phyloP scores from a whole-genome alignment of 1,140 invertebrate species.

The Heliconius hermathena region DNA sequence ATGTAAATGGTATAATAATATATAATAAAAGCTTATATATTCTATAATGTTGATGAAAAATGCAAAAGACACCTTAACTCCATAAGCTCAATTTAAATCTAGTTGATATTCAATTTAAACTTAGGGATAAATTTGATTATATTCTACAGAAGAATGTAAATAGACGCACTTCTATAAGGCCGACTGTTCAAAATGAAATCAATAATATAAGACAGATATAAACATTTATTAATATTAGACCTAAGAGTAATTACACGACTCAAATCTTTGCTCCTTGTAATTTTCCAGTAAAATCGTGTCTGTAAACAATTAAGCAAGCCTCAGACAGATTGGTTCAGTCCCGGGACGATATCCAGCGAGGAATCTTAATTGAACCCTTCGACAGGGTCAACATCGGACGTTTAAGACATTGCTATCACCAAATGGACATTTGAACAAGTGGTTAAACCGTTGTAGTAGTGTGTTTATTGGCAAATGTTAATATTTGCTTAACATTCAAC shows the following conservation, averaged over 20 bases:
- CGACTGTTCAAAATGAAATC: conserved; percentile 23
- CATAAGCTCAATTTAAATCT: too few species aligned
- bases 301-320: conserved; percentile 71
- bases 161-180: conserved; percentile 2
- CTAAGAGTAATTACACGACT: conserved; percentile 23
- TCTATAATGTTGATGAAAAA: too few species aligned
- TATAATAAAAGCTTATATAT: too few species aligned
- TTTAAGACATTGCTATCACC: conserved; percentile 46
- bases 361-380: conserved; percentile 73
- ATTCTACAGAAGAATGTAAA: background rate
- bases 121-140: background rate
- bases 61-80: too few species aligned
- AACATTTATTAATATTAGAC: conserved; percentile 28
- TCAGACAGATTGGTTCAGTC: conserved; percentile 64
- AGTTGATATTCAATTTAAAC: background rate
- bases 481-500: conserved; percentile 18
- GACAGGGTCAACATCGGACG: conserved; percentile 42
- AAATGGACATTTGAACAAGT: conserved; percentile 39
- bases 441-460: conserved; percentile 32
- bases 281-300: conserved; percentile 67
- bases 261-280: conserved; percentile 35
- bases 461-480: conserved; percentile 38
- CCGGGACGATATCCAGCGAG: conserved; percentile 59
- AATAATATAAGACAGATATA: conserved; percentile 10
- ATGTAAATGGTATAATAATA: too few species aligned